These are phyloP conservation scores for Cebus imitator DNA, from an alignment of 2,113 vertebrate species.

Conservation along the genomic window DNA sequence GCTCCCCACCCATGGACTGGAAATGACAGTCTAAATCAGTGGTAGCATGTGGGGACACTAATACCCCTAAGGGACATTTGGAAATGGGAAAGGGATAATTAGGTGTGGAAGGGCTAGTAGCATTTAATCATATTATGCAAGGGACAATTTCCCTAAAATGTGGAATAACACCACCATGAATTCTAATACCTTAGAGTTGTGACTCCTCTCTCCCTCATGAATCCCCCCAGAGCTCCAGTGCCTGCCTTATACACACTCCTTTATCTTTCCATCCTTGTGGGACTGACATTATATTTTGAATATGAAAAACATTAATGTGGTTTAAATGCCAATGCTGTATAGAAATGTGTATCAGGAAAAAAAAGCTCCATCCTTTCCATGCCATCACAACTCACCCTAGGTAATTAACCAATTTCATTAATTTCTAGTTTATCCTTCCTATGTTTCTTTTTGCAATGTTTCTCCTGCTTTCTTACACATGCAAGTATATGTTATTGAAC, in stretches of 20 bases:
- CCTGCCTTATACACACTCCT: not conserved
- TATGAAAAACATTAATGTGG: not conserved
- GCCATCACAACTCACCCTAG: too few species aligned
- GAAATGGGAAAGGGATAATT: not conserved
- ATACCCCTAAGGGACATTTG: not conserved
- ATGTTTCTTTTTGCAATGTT: not conserved
- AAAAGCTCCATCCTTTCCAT: not conserved
- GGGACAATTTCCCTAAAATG: not conserved
- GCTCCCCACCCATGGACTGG: too few species aligned
- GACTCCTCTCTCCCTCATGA: not conserved
- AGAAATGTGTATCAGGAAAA: not conserved
- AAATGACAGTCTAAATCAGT: not conserved
- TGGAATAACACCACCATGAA: not conserved
- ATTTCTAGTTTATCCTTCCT: not conserved
- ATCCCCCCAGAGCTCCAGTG: not conserved
- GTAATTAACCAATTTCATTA: not conserved
- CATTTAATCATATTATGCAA: slow-evolving; percentile 2
- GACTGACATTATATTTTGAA: not conserved
- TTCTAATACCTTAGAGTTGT: not conserved
- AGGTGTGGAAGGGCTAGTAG: not conserved
- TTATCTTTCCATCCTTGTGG: too few species aligned
- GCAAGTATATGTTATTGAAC: not conserved
- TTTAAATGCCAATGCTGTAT: not conserved
- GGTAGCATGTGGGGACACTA: not conserved
- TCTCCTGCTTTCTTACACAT: not conserved